Evolutionary conservation across 2,888 invertebrate genomes (phyloP), one percentile per base, ranked within the genome.

Genomic region (Epirrhoe alternata): DNA sequence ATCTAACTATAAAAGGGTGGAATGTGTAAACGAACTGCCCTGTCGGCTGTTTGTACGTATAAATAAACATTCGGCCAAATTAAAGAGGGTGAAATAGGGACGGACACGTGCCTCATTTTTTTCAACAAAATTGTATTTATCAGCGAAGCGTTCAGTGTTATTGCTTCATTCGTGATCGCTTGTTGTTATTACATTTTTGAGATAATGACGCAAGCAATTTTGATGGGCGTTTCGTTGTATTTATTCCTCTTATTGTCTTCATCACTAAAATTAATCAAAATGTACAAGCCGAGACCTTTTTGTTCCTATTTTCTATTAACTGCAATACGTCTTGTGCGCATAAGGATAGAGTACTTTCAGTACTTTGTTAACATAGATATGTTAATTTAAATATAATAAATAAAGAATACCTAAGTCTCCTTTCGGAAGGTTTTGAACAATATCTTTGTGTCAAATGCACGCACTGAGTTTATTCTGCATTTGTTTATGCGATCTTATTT

Each of bases 21-120:
- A 86, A 87, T 86, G 84, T 84, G 85, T 79, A 84, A 85, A 83
- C 83, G 84, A 82, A 84, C 84, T 85, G 83, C 78, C 81, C 82
- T 78, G 82, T 81, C 82, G 79, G 75, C 81, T 85, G 82, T 82
- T 84, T 82, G 85, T 81, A 74, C 82, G 77, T 86, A 88, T 89
- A 89, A 88, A 88, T 87, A 89, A 87, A 89, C 87, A 87, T 85
- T 84, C 80, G 80, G 81, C 77, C 80, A 87, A 90, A 89, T 89
- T 89, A 89, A 87, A 87, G 83, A 83, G 86, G 82, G 83, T 77
- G 77, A 77, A 74, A 73, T 77, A 75, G 75, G 77, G 76, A 74
- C 72, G 72, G 63, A 74, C 71, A 77, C 77, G 76, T 73, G 76
- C 74, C 68, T 70, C 73, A 74, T 69, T 71, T 80, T 81, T 75